Conservation (phyloP, 2,797 vertebrate species). For the Sebastes hopkinsi region DNA sequence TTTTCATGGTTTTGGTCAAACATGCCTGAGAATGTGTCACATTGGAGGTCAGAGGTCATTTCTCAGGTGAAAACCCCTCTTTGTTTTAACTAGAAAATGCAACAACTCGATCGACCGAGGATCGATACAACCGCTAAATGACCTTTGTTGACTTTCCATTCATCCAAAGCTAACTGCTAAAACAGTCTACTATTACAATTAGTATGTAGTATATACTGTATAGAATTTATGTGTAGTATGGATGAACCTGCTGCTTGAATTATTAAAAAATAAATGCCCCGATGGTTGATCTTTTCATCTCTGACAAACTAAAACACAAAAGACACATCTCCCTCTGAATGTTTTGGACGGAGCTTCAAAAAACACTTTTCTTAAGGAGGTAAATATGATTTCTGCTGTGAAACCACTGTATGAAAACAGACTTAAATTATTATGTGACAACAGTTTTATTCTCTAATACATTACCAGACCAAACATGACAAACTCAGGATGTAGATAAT, state of each 20-base stretch:
- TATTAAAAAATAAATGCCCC: neutral
- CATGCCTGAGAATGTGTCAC: slow-evolving; percentile 33
- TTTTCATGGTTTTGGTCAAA: slow-evolving; percentile 12
- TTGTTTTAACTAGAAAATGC: neutral
- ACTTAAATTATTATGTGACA: neutral
- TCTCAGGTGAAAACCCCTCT: neutral
- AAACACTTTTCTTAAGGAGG: neutral
- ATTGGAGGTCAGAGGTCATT: slow-evolving; percentile 13
- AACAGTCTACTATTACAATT: too few species aligned
- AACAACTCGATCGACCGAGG: neutral
- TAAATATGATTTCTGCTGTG: neutral
- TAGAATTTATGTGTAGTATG: neutral
- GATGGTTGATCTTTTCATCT: neutral
- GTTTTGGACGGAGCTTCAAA: neutral
- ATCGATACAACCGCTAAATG: neutral
- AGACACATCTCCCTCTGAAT: neutral
- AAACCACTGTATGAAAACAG: neutral
- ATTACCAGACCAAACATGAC: neutral
- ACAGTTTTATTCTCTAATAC: neutral
- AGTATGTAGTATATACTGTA: neutral
- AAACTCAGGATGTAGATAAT: neutral
- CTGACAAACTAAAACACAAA: neutral
- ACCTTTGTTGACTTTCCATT: neutral
- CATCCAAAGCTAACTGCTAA: neutral
- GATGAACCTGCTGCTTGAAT: neutral